Evolutionary conservation across 2,113 vertebrate genomes (phyloP).

Genomic region (Sander vitreus): DNA sequence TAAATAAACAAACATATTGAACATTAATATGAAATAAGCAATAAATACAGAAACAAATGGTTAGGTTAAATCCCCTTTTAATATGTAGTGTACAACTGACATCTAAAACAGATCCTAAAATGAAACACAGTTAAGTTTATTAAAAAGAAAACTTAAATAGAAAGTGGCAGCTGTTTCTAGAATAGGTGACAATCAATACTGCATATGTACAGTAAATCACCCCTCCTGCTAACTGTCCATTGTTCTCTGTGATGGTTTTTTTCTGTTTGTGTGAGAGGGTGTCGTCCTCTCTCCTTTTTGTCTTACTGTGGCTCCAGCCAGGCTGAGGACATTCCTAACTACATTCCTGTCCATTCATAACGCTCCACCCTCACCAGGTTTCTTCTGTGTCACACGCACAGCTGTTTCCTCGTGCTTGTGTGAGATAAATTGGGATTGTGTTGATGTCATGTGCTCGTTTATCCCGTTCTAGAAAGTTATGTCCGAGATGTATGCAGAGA

Average conservation of each 20-base stretch:
- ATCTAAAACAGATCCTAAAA: background rate
- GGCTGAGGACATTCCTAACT: constrained; percentile 70
- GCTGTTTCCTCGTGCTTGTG: constrained; percentile 13
- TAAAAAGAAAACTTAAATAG: background rate
- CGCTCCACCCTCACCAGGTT: constrained; percentile 21
- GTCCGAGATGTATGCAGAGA: constrained; percentile 72
- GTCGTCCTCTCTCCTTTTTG: constrained; percentile 34
- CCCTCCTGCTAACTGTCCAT: background rate
- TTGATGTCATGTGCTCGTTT: background rate
- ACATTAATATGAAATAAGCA: no score
- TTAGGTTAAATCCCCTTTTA: no score
- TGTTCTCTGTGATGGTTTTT: constrained; percentile 30
- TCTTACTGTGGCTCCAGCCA: background rate
- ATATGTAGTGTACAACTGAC: background rate
- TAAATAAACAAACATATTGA: no score
- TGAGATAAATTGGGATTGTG: background rate
- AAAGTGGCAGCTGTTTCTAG: background rate
- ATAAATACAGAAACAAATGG: no score
- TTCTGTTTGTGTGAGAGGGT: background rate
- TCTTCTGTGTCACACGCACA: background rate
- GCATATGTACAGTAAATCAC: background rate
- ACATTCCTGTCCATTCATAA: constrained; percentile 71
- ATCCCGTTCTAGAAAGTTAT: constrained; percentile 74
- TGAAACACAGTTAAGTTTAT: background rate
- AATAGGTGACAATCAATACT: background rate